phyloP scores from a whole-genome alignment of 1,140 invertebrate genomes.

The Rhyzopertha dominica region DNA sequence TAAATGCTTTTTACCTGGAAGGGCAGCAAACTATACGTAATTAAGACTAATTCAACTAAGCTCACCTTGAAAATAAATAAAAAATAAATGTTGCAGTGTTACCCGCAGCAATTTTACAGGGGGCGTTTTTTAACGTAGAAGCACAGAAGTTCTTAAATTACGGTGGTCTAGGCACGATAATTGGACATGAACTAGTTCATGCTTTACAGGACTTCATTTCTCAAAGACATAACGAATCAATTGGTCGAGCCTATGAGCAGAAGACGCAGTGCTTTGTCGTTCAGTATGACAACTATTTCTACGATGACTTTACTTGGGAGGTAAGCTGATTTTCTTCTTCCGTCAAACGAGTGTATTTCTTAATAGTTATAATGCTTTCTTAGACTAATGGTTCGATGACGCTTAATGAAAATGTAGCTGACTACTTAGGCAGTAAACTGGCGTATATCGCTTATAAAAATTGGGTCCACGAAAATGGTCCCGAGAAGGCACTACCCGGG shows the following conservation, averaged over 20 bases:
- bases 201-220: too few relatives aligned
- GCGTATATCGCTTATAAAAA: slow-evolving; percentile 75
- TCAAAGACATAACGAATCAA: too few relatives aligned
- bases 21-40: too few relatives aligned
- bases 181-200: slow-evolving; percentile 66
- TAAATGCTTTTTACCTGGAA: too few relatives aligned
- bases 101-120: slow-evolving; percentile 86
- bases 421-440: slow-evolving; percentile 75
- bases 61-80: too few relatives aligned
- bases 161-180: slow-evolving; percentile 63
- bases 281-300: slow-evolving; percentile 23
- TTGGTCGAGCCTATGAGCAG: too few relatives aligned
- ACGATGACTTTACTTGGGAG: slow-evolving; percentile 8
- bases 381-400: slow-evolving; percentile 84
- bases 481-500: slow-evolving; percentile 51
- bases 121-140: slow-evolving; percentile 75
- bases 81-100: slow-evolving; percentile 73
- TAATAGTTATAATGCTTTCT: slow-evolving; percentile 28
- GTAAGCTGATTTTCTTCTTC: neutral
- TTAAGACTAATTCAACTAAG: too few relatives aligned
- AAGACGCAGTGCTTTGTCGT: slow-evolving; percentile 21
- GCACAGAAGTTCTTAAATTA: slow-evolving; percentile 84
- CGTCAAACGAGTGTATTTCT: slow-evolving; percentile 1
- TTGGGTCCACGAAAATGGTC: slow-evolving; percentile 60
- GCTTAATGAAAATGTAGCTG: slow-evolving; percentile 87